Base-by-base conservation (phyloP, 2,113 vertebrate species). In the Platysternon megacephalum region DNA sequence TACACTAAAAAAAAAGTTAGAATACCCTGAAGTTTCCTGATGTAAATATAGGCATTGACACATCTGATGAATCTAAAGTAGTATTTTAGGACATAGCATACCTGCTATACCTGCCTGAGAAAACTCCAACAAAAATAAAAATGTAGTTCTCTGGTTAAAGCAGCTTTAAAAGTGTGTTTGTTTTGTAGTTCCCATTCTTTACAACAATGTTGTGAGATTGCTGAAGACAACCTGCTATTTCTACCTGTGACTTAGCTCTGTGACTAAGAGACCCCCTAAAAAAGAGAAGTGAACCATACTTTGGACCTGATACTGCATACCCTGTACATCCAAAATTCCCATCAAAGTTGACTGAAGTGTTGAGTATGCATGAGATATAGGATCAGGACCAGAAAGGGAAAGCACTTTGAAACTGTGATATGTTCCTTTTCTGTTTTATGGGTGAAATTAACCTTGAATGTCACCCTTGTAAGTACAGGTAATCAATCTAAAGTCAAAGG, bases 21-120 rank as follows among this genome's bases (percentile, higher is more conserved):
- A 90, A 96, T 95, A 97, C 93, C 87, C 97, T 97, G 95, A 97
- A 98, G 95, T 97, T 96, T 97, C 52, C 11, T 88, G 85, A 89
- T 94, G 93, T 88, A 96, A 94, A 97, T 95, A 94, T 16, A 2
- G 94, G 87, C 88, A 89, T 81, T 94, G 94, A 94, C 84, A 93
- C 68, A 82, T 96, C 81, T 53, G 79, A 88, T 46, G 91, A 96
- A 92, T 91, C 55, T 89, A 39, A 80, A 89, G 91, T 79, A 86
- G 79, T 87, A 93, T 93, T 97, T 97, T 97, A 96, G 89, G 96
- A 98, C 89, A 87, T 56, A 42, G 35, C 14, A 85, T 87, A 90
- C 61, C 84, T 65, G 93, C 79, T 91, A 85, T 58, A 83, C 68
- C 87, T 92, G 48, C 56, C 72, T 85, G 78, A 93, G 91, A 13